Base-by-base conservation (phyloP, 2,113 vertebrate genomes). In the Chionomys nivalis region DNA sequence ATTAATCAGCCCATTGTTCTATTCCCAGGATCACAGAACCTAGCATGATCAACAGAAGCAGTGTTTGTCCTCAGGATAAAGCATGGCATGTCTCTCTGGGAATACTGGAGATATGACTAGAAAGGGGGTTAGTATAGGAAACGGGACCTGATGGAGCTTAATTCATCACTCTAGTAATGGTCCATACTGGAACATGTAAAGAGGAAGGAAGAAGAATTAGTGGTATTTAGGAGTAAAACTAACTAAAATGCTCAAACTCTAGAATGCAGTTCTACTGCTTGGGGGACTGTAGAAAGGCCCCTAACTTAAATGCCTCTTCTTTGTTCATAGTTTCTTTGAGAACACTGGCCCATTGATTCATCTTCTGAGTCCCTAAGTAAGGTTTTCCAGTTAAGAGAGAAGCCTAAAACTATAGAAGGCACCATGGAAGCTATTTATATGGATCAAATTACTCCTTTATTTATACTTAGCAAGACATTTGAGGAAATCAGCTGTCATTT, bases 401-500 rank as follows among this genome's bases (percentile, higher is more conserved):
- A 87, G 14, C 8, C 72, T 75, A 81, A 86, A 95, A 61, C 2
- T 11, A 8, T 11, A 75, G 5, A 76, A 66, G 61, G 85, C 6
- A 12, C 4, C 87, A 76, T 39, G n/a, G 1, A 52, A 81, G 23
- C 17, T 58, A 65, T 19, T 5, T n/a, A 78, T 26, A 83, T 79
- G 36, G 91, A 87, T 87, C 73, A 89, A 94, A 87, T 2, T 17
- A 83, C n/a, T 82, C 31, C 58, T 85, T 73, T 55, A 83, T 89
- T 95, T 81, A 82, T 23, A 95, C 89, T 89, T 49, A 91, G 47
- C 7, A 47, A 91, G 17, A 65, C 11, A 96, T 58, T 42, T 79
- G 52, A 89, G 21, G n/a, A 95, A 86, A 65, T 61, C 12, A 49
- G 49, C 49, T 82, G 58, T 79, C 19, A 91, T 55, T 83, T 83